Evolutionary conservation across 2,888 invertebrate genomes (phyloP), one percentile per base, ranked within the genome.

Genomic region (Acutogordius australiensis): DNA sequence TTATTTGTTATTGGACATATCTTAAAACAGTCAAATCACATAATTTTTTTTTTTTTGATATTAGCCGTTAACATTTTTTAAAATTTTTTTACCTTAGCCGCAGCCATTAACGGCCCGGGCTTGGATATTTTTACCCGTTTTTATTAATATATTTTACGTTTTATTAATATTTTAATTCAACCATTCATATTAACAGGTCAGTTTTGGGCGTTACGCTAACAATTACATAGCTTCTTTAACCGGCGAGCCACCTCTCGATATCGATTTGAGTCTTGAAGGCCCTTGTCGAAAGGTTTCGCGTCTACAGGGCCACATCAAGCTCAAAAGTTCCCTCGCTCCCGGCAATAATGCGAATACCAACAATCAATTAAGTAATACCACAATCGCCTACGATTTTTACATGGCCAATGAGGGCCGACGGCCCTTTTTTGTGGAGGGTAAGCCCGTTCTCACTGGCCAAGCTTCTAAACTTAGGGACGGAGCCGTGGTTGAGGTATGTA

Each of bases 371-470:
- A 80, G 67, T 76, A n/a, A n/a, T n/a, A n/a, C n/a, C n/a, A 91
- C 63, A 76, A 85, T 84, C 70, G 86, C 82, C 64, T 91, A 90
- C 0, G 90, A 91, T 69, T 94, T 91, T 71, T 84, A 84, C 69
- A 78, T 94, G 66, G 81, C 83, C 26, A 91, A 91, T 57, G 88
- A 90, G 70, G 94, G 91, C 26, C 86, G 87, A 69, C 75, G 90
- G 62, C 83, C 90, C 1, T 81, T 94, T 67, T 88, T 84, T 70
- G 82, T 94, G 2, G 90, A 94, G 70, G 87, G 90, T 1, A 78
- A 81, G 62, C 87, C 90, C 0, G 78, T 94, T 61, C 76, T 86
- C 8, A 78, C 79, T 60, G 87, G 86, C 57, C 83, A 81, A 71
- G 87, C 86, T 75, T 81, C 83, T 61, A 81, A 84, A 66, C 76